Conservation (phyloP, 2,888 invertebrate species). For the Homarus gammarus region DNA sequence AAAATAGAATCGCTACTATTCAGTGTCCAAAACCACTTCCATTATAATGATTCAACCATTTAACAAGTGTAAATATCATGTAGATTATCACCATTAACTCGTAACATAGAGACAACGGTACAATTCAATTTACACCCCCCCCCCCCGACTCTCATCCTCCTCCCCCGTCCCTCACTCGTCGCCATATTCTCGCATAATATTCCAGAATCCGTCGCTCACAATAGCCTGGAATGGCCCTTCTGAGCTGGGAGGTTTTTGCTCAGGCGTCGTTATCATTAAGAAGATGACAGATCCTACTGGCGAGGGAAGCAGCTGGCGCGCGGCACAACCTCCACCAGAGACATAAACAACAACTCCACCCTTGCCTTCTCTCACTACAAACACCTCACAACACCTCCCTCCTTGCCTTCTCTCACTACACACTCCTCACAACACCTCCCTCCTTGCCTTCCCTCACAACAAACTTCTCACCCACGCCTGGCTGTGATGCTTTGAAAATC, state of each 20-base stretch:
- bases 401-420: background rate
- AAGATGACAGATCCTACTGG: slow-evolving; percentile 58
- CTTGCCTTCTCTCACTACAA: background rate
- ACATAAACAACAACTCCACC: background rate
- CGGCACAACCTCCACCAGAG: background rate
- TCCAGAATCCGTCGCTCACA: slow-evolving; percentile 30
- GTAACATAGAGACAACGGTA: too few relatives aligned
- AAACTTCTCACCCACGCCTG: too few relatives aligned
- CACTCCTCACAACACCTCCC: background rate
- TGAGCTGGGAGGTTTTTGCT: slow-evolving; percentile 42
- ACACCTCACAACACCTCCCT: background rate
- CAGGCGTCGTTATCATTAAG: slow-evolving; percentile 58
- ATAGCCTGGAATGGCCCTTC: slow-evolving; percentile 35
- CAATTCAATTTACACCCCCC: too few relatives aligned
- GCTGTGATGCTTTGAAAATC: too few relatives aligned
- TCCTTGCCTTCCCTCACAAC: too few relatives aligned
- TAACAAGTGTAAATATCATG: too few relatives aligned
- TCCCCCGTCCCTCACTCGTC: slow-evolving; percentile 21
- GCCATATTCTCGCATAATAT: slow-evolving; percentile 36
- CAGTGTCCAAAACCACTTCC: too few relatives aligned
- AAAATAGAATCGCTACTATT: too few relatives aligned
- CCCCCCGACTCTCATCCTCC: too few relatives aligned
- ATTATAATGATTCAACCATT: too few relatives aligned
- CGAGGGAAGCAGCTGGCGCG: slow-evolving; percentile 40
- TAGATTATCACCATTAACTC: too few relatives aligned